phyloP scores from a whole-genome alignment of 1,140 invertebrate genomes.

The Oryctes rhinoceros region DNA sequence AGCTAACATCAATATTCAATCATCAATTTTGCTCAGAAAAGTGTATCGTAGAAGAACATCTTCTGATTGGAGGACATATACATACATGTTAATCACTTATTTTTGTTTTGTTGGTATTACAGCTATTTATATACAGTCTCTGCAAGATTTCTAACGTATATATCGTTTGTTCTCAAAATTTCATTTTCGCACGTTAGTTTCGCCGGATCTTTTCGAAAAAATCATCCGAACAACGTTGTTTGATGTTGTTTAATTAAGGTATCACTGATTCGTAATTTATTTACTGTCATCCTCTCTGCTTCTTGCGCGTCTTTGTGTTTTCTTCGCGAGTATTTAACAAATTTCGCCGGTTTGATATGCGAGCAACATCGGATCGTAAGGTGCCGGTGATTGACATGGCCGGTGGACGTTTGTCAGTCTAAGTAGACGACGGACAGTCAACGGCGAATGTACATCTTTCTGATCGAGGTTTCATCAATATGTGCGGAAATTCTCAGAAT shows the following conservation, averaged over 20 bases:
- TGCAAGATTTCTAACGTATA: too few relatives aligned
- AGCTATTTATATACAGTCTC: too few relatives aligned
- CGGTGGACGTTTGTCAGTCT: conserved; percentile 11
- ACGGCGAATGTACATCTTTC: conserved; percentile 6
- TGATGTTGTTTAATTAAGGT: conserved; percentile 16
- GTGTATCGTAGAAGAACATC: too few relatives aligned
- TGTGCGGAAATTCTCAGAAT: background rate
- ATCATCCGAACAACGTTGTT: background rate
- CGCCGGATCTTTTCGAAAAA: background rate
- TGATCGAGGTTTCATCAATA: background rate
- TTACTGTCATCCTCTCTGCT: conserved; percentile 4
- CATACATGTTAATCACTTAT: too few relatives aligned
- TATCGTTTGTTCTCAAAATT: too few relatives aligned
- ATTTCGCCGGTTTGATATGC: conserved; percentile 33
- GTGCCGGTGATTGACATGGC: conserved; percentile 27
- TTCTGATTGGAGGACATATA: too few relatives aligned
- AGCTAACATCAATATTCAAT: too few relatives aligned
- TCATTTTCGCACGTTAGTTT: background rate
- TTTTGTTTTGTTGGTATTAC: too few relatives aligned
- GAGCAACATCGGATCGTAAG: conserved; percentile 31
- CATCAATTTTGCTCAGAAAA: too few relatives aligned
- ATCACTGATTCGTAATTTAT: conserved; percentile 19
- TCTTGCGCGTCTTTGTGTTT: conserved; percentile 25
- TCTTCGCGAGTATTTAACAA: conserved; percentile 15
- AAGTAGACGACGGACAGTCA: conserved; percentile 25